Conservation (phyloP, 53 echinoderm and acorn worm genomes). For the Henricia sp. region DNA sequence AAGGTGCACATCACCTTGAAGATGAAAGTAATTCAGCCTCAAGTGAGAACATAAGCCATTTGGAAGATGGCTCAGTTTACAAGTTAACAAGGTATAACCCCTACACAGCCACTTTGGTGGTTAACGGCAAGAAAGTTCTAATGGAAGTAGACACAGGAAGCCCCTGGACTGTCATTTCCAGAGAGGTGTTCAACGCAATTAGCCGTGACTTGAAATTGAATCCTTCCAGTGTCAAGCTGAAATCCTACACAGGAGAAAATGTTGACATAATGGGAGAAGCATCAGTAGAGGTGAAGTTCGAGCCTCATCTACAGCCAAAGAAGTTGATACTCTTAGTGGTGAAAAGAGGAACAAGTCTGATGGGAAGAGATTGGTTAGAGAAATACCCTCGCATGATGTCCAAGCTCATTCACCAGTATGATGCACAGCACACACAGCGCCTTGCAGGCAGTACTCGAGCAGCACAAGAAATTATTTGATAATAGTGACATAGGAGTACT, state of each 20-base stretch:
- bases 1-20: slow-evolving; percentile 17
- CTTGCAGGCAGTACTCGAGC: background rate
- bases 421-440: background rate
- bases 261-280: slow-evolving; percentile 43
- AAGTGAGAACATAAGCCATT: slow-evolving; percentile 23
- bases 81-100: background rate
- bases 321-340: slow-evolving; percentile 50
- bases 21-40: slow-evolving; percentile 1
- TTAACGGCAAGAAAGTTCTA: background rate
- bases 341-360: slow-evolving; percentile 48
- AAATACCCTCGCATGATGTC: background rate
- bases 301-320: slow-evolving; percentile 4
- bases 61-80: slow-evolving; percentile 26
- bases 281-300: slow-evolving; percentile 40
- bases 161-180: background rate
- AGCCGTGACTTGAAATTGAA: background rate
- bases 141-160: no score
- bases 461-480: slow-evolving; percentile 29
- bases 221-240: background rate
- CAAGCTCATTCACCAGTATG: background rate
- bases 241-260: slow-evolving; percentile 46
- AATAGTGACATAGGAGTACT: background rate
- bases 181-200: background rate
- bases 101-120: background rate
- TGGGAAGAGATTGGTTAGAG: slow-evolving; percentile 71